A percentile compares a stretch with the other conserved stretches of the same genome.
Evolutionary conservation across 2,888 invertebrate species (phyloP).

Genomic region (Drosophila anomalata): DNA sequence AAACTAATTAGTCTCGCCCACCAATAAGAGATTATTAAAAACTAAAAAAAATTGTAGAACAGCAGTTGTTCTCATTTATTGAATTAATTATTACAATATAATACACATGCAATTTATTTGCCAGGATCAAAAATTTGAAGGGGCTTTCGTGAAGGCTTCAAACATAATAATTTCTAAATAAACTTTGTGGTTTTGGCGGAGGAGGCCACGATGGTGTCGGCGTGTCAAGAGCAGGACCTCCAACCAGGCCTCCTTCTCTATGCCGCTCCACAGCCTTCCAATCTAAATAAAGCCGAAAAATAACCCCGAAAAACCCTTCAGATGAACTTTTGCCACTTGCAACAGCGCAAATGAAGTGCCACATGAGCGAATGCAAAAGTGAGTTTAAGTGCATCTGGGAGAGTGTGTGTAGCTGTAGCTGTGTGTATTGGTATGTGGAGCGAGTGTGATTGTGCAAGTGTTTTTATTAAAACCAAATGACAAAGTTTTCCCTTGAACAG

Average conservation of each 20-base stretch:
- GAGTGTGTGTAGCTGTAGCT: slow-evolving; percentile 17
- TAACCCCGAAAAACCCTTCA: slow-evolving; percentile 62
- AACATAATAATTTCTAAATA: slow-evolving; percentile 73
- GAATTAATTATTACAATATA: background rate
- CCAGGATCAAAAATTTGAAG: slow-evolving; percentile 9
- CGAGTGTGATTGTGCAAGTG: slow-evolving; percentile 63
- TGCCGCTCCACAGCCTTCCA: slow-evolving; percentile 16
- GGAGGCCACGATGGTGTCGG: slow-evolving; percentile 45
- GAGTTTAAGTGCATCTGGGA: slow-evolving; percentile 53
- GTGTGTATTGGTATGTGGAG: slow-evolving; percentile 2
- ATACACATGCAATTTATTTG: background rate
- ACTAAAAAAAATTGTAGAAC: no score
- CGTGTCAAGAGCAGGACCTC: slow-evolving; percentile 66
- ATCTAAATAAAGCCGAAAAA: slow-evolving; percentile 43
- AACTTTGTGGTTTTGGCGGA: slow-evolving; percentile 56
- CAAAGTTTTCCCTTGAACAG: slow-evolving; percentile 70
- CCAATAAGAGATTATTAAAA: no score
- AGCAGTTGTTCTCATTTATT: background rate
- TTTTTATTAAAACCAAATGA: slow-evolving; percentile 79
- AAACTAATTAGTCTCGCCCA: background rate
- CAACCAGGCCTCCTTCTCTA: background rate
- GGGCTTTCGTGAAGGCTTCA: slow-evolving; percentile 10
- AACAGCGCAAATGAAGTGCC: slow-evolving; percentile 69
- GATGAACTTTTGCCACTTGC: slow-evolving; percentile 65
- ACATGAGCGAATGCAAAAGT: slow-evolving; percentile 45